Base-by-base conservation (phyloP, 2,888 invertebrate species). In the Atrina japonica region DNA sequence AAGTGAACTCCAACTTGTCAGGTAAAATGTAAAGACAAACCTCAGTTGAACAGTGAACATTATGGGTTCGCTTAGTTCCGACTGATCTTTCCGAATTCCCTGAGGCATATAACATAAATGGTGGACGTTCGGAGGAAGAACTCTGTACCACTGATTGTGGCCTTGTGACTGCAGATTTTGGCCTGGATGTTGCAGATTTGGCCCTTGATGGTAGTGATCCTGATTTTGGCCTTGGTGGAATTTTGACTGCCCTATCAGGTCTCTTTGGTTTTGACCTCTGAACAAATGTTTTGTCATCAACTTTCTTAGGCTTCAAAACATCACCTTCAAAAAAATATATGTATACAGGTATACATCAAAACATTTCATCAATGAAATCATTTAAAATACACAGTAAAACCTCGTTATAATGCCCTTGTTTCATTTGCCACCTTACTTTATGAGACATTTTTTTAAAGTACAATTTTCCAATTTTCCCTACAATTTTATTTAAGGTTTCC, bases 1-100 rank as follows among this genome's bases (percentile, higher is more conserved):
- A n/a, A n/a, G n/a, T n/a, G n/a, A n/a, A n/a, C n/a, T n/a, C n/a
- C n/a, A n/a, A n/a, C n/a, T n/a, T n/a, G n/a, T n/a, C n/a, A n/a
- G n/a, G n/a, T n/a, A 5, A 35, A n/a, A 56, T 40, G 9, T 29
- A n/a, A 53, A 35, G 35, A 76, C 79, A 73, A 74, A 83, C 83
- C 41, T 82, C 82, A 49, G 75, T 75, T n/a, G 83, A 77, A 25
- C 81, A 80, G 47, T 80, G 70, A 40, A 83, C 73, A 68, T 83
- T 83, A 63, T 79, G 78, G 35, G 82, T 82, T 65, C 77, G 80
- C 68, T 80, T 73, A 18, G 65, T 61, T 6, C 78, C 77, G 18
- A 73, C 60, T 29, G 53, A 43, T 43, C 63, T 67, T 30, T 74
- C 76, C 0, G 58, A 56, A 21, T 73, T 74, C 11, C 78, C 82